These are phyloP conservation scores for Macrocentrus cingulum DNA, from an alignment of 1,140 invertebrate species.

Conservation along the genomic window DNA sequence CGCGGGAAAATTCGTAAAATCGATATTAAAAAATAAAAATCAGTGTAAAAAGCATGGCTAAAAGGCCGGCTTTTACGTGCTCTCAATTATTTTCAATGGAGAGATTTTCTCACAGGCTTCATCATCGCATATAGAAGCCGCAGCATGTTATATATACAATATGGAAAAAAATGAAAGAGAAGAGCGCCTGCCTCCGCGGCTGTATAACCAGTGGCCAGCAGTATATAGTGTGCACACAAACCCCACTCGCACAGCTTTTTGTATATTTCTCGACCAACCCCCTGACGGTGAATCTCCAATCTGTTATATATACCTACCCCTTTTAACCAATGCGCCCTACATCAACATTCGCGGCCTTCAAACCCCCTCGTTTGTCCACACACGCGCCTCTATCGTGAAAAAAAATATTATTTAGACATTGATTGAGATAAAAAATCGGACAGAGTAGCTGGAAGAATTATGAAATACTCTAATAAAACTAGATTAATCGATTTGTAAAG, in stretches of 20 bases:
- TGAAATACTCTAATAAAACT: too few relatives aligned
- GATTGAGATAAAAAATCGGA: too few relatives aligned
- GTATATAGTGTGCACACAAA: background rate
- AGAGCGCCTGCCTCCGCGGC: background rate
- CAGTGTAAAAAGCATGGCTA: too few relatives aligned
- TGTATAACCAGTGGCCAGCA: background rate
- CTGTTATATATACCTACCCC: background rate
- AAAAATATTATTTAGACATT: too few relatives aligned
- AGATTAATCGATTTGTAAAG: too few relatives aligned
- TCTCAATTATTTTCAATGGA: slow-evolving; percentile 51
- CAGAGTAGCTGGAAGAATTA: too few relatives aligned
- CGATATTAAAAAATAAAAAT: too few relatives aligned
- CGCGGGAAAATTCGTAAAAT: too few relatives aligned
- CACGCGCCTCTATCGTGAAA: slow-evolving; percentile 5
- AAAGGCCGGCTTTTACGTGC: slow-evolving; percentile 43
- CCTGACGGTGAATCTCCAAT: background rate
- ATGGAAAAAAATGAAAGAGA: background rate
- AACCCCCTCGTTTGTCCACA: background rate
- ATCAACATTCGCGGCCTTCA: background rate
- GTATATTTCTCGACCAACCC: background rate
- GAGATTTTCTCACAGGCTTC: slow-evolving; percentile 50
- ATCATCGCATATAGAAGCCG: background rate
- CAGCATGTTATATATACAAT: slow-evolving; percentile 19
- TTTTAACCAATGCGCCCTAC: background rate
- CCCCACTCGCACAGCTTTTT: background rate